Evolutionary conservation across 2,888 invertebrate species (phyloP).

Genomic region (Romanomermis culicivorax): DNA sequence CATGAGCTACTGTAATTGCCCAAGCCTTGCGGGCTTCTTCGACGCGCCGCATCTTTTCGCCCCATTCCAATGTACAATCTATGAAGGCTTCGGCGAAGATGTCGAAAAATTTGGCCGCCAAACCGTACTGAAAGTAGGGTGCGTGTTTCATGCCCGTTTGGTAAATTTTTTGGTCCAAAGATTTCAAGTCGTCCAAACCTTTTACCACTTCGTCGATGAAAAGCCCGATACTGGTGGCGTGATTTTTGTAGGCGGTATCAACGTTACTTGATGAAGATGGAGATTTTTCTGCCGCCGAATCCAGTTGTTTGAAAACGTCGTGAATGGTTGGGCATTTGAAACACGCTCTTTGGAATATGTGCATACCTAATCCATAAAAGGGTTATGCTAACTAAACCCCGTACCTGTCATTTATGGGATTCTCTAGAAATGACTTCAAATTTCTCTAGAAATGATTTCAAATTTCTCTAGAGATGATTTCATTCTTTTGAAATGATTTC

Average conservation of each 20-base stretch:
- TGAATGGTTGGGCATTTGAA: slow-evolving; percentile 20
- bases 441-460: too few relatives aligned
- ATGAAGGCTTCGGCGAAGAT: slow-evolving; percentile 25
- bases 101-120: slow-evolving; percentile 22
- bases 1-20: slow-evolving; percentile 26
- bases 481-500: too few relatives aligned
- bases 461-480: too few relatives aligned
- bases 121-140: not conserved
- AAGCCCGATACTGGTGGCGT: slow-evolving; percentile 22
- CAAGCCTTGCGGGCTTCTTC: slow-evolving; percentile 16
- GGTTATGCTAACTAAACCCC: too few relatives aligned
- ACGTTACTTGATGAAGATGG: slow-evolving; percentile 22
- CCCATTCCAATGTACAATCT: slow-evolving; percentile 27
- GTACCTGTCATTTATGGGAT: too few relatives aligned
- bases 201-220: slow-evolving; percentile 21
- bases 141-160: not conserved
- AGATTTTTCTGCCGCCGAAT: slow-evolving; percentile 14
- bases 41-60: slow-evolving; percentile 17
- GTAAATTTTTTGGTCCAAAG: not conserved
- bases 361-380: too few relatives aligned
- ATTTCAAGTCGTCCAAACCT: slow-evolving; percentile 1
- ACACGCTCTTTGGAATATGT: slow-evolving; percentile 24
- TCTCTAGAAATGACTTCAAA: too few relatives aligned
- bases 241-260: slow-evolving; percentile 22
- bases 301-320: slow-evolving; percentile 13